These are phyloP conservation scores for Drosophila hawaiiensis DNA, from an alignment of 2,888 invertebrate genomes.

Conservation along the genomic window DNA sequence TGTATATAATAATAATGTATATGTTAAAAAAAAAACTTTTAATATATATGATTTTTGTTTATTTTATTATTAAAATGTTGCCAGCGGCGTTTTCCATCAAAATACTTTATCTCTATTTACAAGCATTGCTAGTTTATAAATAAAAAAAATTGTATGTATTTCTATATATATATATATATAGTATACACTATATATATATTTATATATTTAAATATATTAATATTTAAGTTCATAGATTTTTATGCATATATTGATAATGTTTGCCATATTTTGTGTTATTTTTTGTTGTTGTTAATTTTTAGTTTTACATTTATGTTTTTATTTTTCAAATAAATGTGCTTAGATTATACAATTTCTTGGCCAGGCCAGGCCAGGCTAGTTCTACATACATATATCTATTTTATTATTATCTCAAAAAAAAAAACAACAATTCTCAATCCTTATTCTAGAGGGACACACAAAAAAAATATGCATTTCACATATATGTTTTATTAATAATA, in stretches of 20 bases:
- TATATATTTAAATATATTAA: not conserved
- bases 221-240: conserved; percentile 32
- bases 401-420: conserved; percentile 43
- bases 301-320: conserved; percentile 5
- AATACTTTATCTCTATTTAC: conserved; percentile 64
- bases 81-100: conserved; percentile 49
- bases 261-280: conserved; percentile 14
- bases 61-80: conserved; percentile 57
- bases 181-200: not conserved
- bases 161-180: conserved; percentile 9
- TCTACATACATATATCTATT: conserved; percentile 47
- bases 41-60: conserved; percentile 28
- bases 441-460: conserved; percentile 46
- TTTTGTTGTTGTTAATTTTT: not conserved
- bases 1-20: conserved; percentile 26
- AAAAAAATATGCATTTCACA: conserved; percentile 54
- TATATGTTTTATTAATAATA: conserved; percentile 21
- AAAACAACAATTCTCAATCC: conserved; percentile 38
- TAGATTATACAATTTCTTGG: conserved; percentile 52
- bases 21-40: conserved; percentile 36
- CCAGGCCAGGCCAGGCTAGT: conserved; percentile 51
- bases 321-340: conserved; percentile 29
- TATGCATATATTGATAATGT: conserved; percentile 46
- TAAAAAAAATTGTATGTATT: conserved; percentile 42
- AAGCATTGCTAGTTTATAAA: conserved; percentile 74